Conservation (phyloP, 2,888 invertebrate genomes). For the Nemapogon koenigi region DNA sequence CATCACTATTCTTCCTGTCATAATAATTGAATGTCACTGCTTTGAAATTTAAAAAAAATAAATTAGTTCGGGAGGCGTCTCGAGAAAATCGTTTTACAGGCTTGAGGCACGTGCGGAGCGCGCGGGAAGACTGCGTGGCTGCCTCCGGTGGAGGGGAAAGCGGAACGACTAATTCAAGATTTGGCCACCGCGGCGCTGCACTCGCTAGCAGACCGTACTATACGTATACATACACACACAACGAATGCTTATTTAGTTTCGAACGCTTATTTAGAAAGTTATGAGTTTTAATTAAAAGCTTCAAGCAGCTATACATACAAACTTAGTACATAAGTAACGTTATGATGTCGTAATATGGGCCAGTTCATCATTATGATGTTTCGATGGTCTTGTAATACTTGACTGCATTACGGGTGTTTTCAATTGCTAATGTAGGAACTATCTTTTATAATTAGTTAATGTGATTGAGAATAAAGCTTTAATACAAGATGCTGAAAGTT, state of each 20-base stretch:
- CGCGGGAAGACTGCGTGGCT: conserved; percentile 66
- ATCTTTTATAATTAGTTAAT: too few species aligned
- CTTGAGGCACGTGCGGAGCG: conserved; percentile 57
- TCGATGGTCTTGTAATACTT: too few species aligned
- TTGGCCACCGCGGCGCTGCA: conserved; percentile 24
- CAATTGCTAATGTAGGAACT: too few species aligned
- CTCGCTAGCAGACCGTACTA: too few species aligned
- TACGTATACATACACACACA: too few species aligned
- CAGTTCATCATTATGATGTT: too few species aligned
- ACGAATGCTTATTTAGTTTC: too few species aligned
- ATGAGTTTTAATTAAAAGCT: conserved; percentile 7
- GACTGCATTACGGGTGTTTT: too few species aligned
- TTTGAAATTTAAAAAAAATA: conserved; percentile 1
- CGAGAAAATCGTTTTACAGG: conserved; percentile 22
- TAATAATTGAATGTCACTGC: neutral
- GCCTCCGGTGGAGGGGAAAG: conserved; percentile 11
- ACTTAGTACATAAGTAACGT: conserved; percentile 1
- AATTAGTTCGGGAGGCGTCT: too few species aligned
- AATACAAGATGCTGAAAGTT: too few species aligned
- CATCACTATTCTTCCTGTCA: neutral
- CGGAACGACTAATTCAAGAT: conserved; percentile 13
- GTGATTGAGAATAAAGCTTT: too few species aligned
- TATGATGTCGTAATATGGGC: too few species aligned
- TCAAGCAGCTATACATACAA: conserved; percentile 1
- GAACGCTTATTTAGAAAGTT: conserved; percentile 7